These are phyloP conservation scores for Zeuzera pyrina DNA, from an alignment of 2,888 invertebrate genomes.

Conservation along the genomic window DNA sequence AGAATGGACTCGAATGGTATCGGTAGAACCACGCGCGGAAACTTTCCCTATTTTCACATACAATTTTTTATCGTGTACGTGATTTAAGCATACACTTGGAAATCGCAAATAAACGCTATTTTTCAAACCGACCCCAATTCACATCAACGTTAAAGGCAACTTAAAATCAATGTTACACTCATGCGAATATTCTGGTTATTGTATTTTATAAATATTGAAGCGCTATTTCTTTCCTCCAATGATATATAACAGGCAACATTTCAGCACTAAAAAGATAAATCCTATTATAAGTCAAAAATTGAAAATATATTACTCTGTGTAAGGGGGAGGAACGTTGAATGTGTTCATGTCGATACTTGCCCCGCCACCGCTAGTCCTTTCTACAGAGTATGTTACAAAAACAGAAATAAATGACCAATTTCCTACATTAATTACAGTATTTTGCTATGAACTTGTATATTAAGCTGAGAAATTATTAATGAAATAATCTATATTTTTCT, in stretches of 20 bases:
- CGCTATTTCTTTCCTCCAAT: conserved; percentile 11
- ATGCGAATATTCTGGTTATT: conserved; percentile 6
- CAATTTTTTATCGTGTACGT: no score
- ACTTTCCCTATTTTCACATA: no score
- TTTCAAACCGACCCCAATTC: conserved; percentile 5
- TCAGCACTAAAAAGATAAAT: conserved; percentile 36
- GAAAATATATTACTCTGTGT: conserved; percentile 61
- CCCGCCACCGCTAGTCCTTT: conserved; percentile 26
- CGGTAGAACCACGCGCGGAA: conserved; percentile 2
- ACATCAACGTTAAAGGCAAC: conserved; percentile 14
- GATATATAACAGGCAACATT: conserved; percentile 17
- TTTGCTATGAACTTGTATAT: no score
- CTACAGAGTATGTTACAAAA: conserved; percentile 51
- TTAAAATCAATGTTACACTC: conserved; percentile 13
- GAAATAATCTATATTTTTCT: no score
- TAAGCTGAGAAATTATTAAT: no score
- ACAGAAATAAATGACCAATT: no score
- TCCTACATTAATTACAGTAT: no score
- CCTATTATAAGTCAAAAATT: conserved; percentile 58
- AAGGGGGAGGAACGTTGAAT: conserved; percentile 33
- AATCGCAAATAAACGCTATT: conserved; percentile 2
- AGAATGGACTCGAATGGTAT: conserved; percentile 17
- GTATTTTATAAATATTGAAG: conserved; percentile 12
- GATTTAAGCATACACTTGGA: no score
- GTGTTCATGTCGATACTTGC: conserved; percentile 37